Percentiles rank a stretch among this genome's conserved stretches.
phyloP scores from a whole-genome alignment of 2,113 vertebrate genomes.

The Erinaceus europaeus region DNA sequence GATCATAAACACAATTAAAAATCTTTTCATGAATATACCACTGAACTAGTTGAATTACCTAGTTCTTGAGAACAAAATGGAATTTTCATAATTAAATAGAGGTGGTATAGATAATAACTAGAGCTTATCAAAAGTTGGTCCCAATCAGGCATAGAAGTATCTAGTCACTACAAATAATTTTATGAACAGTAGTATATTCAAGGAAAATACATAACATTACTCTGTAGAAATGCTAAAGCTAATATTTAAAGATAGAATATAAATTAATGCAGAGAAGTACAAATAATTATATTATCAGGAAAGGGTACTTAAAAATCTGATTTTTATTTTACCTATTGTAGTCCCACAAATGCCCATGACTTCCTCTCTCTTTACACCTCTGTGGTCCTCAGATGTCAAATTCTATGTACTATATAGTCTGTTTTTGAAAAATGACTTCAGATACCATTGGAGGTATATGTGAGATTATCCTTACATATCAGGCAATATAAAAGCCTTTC shows the following conservation, averaged over 20 bases:
- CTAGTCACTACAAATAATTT: conserved; percentile 15
- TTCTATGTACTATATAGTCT: no score
- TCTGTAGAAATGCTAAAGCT: conserved; percentile 7
- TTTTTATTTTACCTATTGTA: no score
- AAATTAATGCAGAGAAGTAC: not conserved
- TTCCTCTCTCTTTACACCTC: no score
- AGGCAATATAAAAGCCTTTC: no score
- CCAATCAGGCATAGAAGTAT: not conserved
- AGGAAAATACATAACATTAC: not conserved
- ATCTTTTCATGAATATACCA: conserved; percentile 33
- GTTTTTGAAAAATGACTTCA: no score
- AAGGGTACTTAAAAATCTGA: no score
- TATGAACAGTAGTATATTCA: not conserved
- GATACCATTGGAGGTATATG: no score
- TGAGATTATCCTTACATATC: no score
- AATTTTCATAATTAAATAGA: conserved; percentile 48
- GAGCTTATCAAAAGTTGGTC: conserved; percentile 27
- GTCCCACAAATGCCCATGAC: no score
- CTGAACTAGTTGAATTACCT: conserved; percentile 49
- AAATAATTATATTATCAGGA: not conserved
- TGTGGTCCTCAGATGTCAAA: no score
- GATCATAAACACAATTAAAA: conserved; percentile 56
- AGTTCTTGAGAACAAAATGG: conserved; percentile 40
- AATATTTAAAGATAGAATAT: not conserved
- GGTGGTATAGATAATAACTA: conserved; percentile 19